Base-by-base conservation (phyloP, 2,113 vertebrate genomes). In the Nibea albiflora region DNA sequence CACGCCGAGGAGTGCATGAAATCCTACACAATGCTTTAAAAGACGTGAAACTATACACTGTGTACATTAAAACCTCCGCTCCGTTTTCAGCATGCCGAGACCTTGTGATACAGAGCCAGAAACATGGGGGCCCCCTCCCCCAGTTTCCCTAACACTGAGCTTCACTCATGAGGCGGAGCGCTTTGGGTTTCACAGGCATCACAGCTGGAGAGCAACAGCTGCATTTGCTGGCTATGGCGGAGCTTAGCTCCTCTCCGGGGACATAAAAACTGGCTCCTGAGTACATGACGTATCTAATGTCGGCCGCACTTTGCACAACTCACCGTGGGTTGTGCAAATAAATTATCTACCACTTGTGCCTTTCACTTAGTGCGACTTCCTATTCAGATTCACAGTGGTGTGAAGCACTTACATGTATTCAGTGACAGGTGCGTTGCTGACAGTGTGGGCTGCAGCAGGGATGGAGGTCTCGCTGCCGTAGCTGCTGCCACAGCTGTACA, bases 401-500 rank as follows among this genome's bases (percentile, higher is more conserved):
- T 67, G 22, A 22, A 49, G 79, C 0, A 95, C 98, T 96, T 94
- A 99, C 98, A 99, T 99, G 96, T 99, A 99, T 93, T 99, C 98
- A 0, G 98, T 99, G 89, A 99, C 98, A 0, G 98, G 98, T 6
- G 98, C 98, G 14, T 99, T 99, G 96, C 97, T 99, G 95, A 99
- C 97, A 0, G 98, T 98, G 95, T 99, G 98, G 15, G 98, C 97
- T 0, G 98, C 96, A 0, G 98, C 98, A 0, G 97, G 98, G 83
- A 99, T 97, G 95, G 98, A 99, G 90, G 96, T 96, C 94, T 99
- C 98, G 9, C 98, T 99, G 92, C 97, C 98, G 24, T 98, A 99
- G 95, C 97, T 98, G 95, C 98, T 99, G 4, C 98, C 98, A 28
- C 98, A 99, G 95, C 98, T 99, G 91, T 99, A 99, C 63, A 99